phyloP scores from a whole-genome alignment of 2,113 vertebrate species.

The Tragulus kanchil region DNA sequence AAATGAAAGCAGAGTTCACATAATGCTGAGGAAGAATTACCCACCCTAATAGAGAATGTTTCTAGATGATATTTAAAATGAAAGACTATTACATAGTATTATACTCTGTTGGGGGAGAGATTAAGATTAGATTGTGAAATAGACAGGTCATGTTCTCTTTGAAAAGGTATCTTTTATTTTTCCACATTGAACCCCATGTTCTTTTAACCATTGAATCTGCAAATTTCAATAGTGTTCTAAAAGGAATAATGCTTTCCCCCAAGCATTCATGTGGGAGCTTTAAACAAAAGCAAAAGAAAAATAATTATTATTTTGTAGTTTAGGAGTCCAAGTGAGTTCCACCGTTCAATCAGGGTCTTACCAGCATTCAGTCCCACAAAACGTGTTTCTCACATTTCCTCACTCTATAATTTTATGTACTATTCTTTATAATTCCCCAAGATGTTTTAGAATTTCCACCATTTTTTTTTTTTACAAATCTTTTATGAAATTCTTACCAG shows the following conservation, averaged over 20 bases:
- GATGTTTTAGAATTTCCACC: constrained; percentile 58
- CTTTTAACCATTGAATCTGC: not conserved
- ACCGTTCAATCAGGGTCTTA: not conserved
- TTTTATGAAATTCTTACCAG: constrained; percentile 41
- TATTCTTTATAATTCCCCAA: constrained; percentile 56
- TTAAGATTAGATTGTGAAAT: not conserved
- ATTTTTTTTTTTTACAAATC: not conserved
- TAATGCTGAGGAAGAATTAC: not conserved
- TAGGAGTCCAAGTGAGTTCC: not conserved
- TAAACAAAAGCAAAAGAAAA: constrained; percentile 49
- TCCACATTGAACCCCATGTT: not conserved
- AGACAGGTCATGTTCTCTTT: not conserved
- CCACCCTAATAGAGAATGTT: not conserved
- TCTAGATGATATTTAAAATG: not conserved
- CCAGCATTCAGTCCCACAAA: not conserved
- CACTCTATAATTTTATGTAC: constrained; percentile 57
- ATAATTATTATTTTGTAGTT: constrained; percentile 34
- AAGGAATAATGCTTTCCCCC: not conserved
- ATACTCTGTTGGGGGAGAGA: not conserved
- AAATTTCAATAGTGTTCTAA: not conserved
- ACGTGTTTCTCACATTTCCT: constrained; percentile 43
- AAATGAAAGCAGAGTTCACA: not conserved
- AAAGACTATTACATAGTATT: not conserved
- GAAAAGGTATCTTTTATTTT: not conserved
- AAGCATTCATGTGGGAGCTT: not conserved